phyloP scores from a whole-genome alignment of 1,140 invertebrate species.

The Lutraria rhynchaena region DNA sequence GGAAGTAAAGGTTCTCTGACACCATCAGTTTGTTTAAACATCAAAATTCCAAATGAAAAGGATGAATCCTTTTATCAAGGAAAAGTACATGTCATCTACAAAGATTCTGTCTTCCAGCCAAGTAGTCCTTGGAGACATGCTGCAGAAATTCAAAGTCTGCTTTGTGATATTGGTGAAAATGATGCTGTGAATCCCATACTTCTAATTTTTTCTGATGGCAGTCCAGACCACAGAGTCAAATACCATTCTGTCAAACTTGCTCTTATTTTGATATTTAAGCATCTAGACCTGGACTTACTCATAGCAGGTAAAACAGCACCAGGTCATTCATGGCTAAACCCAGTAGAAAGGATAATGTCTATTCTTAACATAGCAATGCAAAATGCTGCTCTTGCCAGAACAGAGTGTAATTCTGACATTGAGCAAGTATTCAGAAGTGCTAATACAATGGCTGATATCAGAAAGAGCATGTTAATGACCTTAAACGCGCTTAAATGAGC shows the following conservation, averaged over 20 bases:
- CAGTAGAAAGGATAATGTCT: slow-evolving; percentile 62
- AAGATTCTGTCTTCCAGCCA: slow-evolving; percentile 61
- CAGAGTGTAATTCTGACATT: slow-evolving; percentile 19
- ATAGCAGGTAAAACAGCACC: slow-evolving; percentile 59
- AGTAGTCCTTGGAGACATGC: slow-evolving; percentile 49
- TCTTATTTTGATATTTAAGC: slow-evolving; percentile 54
- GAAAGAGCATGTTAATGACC: slow-evolving; percentile 11
- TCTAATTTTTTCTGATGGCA: slow-evolving; percentile 54
- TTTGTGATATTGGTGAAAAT: not conserved
- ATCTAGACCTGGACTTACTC: slow-evolving; percentile 50
- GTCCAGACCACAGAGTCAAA: slow-evolving; percentile 59
- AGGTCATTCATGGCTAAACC: slow-evolving; percentile 58
- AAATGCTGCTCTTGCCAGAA: slow-evolving; percentile 38
- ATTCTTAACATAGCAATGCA: slow-evolving; percentile 61
- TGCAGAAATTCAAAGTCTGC: not conserved
- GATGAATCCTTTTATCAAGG: slow-evolving; percentile 55
- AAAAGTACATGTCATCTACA: slow-evolving; percentile 27
- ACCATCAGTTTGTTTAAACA: slow-evolving; percentile 41
- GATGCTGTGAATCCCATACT: not conserved
- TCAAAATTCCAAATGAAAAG: slow-evolving; percentile 51
- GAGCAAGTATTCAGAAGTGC: slow-evolving; percentile 23
- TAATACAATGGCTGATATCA: slow-evolving; percentile 51
- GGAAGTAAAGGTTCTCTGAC: slow-evolving; percentile 32
- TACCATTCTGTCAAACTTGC: slow-evolving; percentile 59
- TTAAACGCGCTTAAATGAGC: not conserved